Evolutionary conservation across 2,888 invertebrate species (phyloP).

Genomic region (Dynastes tityus): DNA sequence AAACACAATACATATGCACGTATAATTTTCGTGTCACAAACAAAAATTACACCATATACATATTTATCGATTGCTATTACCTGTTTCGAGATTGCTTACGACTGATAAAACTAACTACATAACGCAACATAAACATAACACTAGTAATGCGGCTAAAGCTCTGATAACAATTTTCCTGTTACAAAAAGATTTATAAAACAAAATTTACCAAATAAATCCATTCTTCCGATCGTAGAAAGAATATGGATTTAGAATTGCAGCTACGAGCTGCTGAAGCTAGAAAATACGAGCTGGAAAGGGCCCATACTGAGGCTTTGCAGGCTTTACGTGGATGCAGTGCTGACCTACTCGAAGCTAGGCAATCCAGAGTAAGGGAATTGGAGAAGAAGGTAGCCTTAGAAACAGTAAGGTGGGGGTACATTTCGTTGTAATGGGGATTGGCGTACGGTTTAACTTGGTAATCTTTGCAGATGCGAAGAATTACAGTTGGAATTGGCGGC

Average conservation of each 20-base stretch:
- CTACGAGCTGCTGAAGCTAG: constrained; percentile 86
- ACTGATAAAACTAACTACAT: background rate
- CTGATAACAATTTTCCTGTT: too few relatives aligned
- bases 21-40: background rate
- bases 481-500: constrained; percentile 87
- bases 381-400: constrained; percentile 87
- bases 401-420: constrained; percentile 66
- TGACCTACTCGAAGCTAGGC: constrained; percentile 81
- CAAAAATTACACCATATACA: background rate
- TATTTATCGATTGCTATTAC: too few relatives aligned
- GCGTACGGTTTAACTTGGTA: too few relatives aligned
- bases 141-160: too few relatives aligned
- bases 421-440: background rate
- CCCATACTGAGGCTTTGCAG: constrained; percentile 84
- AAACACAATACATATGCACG: background rate
- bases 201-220: background rate
- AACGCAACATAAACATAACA: too few relatives aligned
- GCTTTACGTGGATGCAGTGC: constrained; percentile 72
- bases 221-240: constrained; percentile 59
- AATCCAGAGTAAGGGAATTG: constrained; percentile 89
- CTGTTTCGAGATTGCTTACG: background rate
- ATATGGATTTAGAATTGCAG: constrained; percentile 79
- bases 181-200: too few relatives aligned
- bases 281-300: constrained; percentile 83
- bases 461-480: constrained; percentile 82